Evolutionary conservation across 2,113 vertebrate species (phyloP), one percentile per base, ranked within the genome.

Genomic region (Proterorhinus semilunaris): DNA sequence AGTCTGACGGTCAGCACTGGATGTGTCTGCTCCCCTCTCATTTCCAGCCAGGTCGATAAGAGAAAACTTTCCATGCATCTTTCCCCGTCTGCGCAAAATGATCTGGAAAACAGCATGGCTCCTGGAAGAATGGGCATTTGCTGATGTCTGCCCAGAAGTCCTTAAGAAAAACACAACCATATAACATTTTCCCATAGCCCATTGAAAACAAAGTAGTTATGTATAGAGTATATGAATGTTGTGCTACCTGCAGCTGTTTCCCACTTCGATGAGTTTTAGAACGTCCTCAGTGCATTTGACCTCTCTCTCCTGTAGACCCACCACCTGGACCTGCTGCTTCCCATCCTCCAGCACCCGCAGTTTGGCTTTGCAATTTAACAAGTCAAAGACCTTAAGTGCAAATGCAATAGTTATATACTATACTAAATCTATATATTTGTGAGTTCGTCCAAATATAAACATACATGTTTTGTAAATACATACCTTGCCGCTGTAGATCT

Each of bases 21-120:
- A 98, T 0, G 97, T 99, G 85, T 99, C 98, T 3, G 98, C 98
- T 53, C 98, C 98, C 72, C 98, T 91, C 91, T 99, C 98, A 70
- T 99, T 99, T 68, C 98, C 98, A 68, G 98, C 98, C 92, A 99
- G 90, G 85, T 99, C 97, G 15, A 99, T 99, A 57, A 99, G 94
- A 66, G 97, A 99, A 87, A 99, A 99, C 91, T 99, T 99, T 62
- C 97, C 97, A 85, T 99, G 96, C 90, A 99, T 93, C 84, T 98
- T 98, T 66, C 97, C 95, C 81, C 96, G 95, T 65, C 95, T 91
- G 66, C 96, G 93, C 66, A 99, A 92, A 68, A 99, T 99, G 86
- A 99, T 98, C 91, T 99, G 98, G 89, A 99, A 99, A 0, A 99
- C 96, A 10, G 97, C 98, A 74, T 99, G 98, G 89, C 96, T 98